These are phyloP conservation scores for Lamprotornis superbus DNA, from an alignment of 2,113 vertebrate species.

Conservation along the genomic window DNA sequence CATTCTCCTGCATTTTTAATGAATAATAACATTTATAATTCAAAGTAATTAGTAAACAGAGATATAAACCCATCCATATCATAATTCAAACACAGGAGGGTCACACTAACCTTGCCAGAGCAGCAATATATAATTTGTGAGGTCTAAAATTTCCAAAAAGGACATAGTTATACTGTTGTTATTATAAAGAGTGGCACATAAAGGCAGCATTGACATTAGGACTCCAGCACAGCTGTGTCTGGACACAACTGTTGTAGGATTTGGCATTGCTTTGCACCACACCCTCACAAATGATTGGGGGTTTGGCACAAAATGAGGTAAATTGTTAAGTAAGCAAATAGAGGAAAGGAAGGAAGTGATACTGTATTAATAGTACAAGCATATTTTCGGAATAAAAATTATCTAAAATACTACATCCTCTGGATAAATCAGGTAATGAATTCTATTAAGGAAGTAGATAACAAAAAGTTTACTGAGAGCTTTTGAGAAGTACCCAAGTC, in stretches of 20 bases:
- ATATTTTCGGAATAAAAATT: background rate
- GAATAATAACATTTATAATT: constrained; percentile 14
- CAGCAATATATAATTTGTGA: background rate
- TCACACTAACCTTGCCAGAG: background rate
- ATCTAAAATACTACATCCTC: background rate
- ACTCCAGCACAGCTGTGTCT: background rate
- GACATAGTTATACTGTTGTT: fast-evolving
- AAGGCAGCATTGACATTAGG: background rate
- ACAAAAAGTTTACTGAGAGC: background rate
- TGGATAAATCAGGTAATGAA: background rate
- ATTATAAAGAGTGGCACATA: background rate
- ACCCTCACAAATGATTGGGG: background rate
- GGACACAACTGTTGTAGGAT: background rate
- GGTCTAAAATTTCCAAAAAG: background rate
- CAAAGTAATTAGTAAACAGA: background rate
- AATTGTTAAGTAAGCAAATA: background rate
- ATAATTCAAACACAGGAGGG: background rate
- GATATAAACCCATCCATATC: background rate
- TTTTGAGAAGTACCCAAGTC: background rate
- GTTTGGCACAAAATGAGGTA: background rate
- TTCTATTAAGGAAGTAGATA: background rate
- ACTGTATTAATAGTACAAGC: background rate
- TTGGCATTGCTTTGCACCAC: background rate
- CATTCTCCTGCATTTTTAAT: background rate
- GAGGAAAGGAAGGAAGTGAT: background rate